Percentiles rank a stretch among this genome's conserved stretches.
phyloP scores from a whole-genome alignment of 2,888 invertebrate genomes.

The Hemithea aestivaria region DNA sequence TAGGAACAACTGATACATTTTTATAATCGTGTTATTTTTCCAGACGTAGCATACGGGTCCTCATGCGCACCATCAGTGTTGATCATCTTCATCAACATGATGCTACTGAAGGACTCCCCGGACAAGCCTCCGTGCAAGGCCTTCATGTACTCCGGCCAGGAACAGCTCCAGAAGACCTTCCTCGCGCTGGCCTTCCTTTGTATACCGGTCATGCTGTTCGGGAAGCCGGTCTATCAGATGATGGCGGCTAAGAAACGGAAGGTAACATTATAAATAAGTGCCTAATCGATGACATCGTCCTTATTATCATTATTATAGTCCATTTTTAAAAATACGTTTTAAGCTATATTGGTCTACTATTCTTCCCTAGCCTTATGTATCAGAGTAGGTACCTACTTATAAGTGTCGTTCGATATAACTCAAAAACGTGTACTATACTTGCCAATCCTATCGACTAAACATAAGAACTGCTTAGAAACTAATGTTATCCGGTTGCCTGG shows the following conservation, averaged over 20 bases:
- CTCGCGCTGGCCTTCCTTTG: constrained; percentile 83
- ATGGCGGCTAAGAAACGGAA: constrained; percentile 60
- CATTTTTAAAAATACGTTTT: no score
- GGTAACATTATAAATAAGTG: constrained; percentile 36
- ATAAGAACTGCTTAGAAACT: no score
- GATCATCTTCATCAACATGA: constrained; percentile 91
- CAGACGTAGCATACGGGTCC: constrained; percentile 66
- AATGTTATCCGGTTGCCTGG: no score
- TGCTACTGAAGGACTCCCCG: constrained; percentile 77
- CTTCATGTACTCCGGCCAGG: constrained; percentile 81
- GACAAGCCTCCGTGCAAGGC: constrained; percentile 67
- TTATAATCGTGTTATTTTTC: constrained; percentile 16
- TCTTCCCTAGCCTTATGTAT: no score
- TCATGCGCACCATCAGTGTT: constrained; percentile 87
- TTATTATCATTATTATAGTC: no score
- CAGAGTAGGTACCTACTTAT: no score
- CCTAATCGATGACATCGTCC: no score
- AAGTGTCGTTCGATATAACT: no score
- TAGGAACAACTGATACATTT: no score
- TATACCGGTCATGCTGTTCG: constrained; percentile 87
- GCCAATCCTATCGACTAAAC: no score
- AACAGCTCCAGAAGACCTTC: constrained; percentile 80
- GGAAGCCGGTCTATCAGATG: constrained; percentile 85
- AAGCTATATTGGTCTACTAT: no score
- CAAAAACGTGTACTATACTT: no score